phyloP scores from a whole-genome alignment of 2,888 invertebrate genomes.

The Cataglyphis livida region DNA sequence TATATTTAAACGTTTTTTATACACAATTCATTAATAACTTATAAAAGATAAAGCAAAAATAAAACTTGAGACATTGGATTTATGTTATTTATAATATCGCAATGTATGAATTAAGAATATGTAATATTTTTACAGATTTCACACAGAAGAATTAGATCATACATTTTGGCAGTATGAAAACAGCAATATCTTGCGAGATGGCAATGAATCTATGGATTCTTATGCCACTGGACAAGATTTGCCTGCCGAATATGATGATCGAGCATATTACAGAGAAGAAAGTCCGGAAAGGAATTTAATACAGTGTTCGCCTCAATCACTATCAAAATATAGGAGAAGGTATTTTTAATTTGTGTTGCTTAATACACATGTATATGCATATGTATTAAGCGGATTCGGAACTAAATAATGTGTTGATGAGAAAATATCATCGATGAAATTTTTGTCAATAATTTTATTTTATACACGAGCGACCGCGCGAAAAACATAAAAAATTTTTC shows the following conservation, averaged over 20 bases:
- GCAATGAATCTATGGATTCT: constrained; percentile 73
- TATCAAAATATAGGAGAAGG: constrained; percentile 59
- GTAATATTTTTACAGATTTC: constrained; percentile 66
- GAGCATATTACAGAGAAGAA: constrained; percentile 74
- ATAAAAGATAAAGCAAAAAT: not conserved
- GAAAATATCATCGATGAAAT: not conserved
- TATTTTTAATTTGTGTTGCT: constrained; percentile 25
- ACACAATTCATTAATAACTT: not conserved
- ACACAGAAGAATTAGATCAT: constrained; percentile 71
- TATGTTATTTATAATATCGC: not conserved
- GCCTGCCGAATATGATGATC: constrained; percentile 75
- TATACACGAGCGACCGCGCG: not conserved
- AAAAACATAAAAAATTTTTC: not conserved
- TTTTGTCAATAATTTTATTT: not conserved
- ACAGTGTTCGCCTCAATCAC: constrained; percentile 72
- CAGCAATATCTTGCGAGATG: constrained; percentile 71
- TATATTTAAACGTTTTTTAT: constrained; percentile 3
- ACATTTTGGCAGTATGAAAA: constrained; percentile 76
- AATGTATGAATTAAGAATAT: not conserved
- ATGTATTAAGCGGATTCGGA: not conserved
- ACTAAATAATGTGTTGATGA: not conserved
- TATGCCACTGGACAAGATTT: constrained; percentile 74
- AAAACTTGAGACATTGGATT: not conserved
- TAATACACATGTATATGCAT: not conserved
- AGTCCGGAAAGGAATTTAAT: constrained; percentile 79